Conservation (phyloP, 2,888 invertebrate genomes). For the Timema podura region DNA sequence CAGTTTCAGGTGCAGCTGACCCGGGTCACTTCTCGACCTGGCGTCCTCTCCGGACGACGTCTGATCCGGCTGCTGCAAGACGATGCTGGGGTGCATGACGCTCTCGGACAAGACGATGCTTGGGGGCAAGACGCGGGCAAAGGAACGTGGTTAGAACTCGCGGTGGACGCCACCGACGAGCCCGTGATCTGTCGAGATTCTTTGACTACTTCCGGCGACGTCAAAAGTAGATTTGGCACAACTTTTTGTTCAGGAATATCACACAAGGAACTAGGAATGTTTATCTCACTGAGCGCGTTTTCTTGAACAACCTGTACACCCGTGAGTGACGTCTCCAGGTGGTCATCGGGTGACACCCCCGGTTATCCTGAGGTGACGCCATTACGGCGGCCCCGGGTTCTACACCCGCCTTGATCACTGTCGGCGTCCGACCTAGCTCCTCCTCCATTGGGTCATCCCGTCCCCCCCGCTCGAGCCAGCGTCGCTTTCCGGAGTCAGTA, state of each 20-base stretch:
- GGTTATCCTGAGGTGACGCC: not conserved
- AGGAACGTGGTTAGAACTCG: not conserved
- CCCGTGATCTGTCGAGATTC: not conserved
- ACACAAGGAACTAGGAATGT: too few relatives aligned
- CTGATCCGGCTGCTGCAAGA: conserved; percentile 13
- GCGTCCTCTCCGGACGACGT: not conserved
- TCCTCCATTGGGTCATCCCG: conserved; percentile 18
- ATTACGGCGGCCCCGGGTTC: not conserved
- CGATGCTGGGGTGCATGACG: conserved; percentile 16
- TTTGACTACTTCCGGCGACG: conserved; percentile 1
- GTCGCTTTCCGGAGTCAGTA: conserved; percentile 10
- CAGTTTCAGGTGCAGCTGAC: not conserved
- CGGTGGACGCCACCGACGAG: not conserved
- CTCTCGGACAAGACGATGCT: not conserved
- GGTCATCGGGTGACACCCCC: not conserved
- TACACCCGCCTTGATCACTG: conserved; percentile 10
- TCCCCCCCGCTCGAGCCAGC: not conserved
- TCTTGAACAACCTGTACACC: not conserved
- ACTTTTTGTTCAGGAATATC: too few relatives aligned
- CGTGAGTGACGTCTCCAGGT: not conserved
- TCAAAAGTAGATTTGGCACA: too few relatives aligned
- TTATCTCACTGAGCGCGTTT: not conserved
- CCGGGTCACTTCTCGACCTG: not conserved
- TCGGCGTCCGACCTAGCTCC: not conserved
- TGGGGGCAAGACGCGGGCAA: not conserved